These are phyloP conservation scores for Catharus bicknelli DNA, from an alignment of 2,113 vertebrate genomes.

Conservation along the genomic window DNA sequence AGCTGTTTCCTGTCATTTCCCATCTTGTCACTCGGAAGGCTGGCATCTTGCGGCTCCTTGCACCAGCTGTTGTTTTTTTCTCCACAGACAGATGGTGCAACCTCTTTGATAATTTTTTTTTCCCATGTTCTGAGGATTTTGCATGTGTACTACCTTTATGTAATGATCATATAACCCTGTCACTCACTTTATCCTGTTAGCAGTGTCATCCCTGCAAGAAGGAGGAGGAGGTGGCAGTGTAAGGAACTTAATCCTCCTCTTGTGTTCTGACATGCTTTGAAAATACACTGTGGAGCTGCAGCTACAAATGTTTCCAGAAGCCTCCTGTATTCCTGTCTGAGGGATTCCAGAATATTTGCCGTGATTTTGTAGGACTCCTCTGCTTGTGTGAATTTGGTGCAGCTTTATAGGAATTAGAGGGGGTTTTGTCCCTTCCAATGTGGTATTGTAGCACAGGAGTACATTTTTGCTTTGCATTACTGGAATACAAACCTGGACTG, in stretches of 20 bases:
- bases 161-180: constrained; percentile 58
- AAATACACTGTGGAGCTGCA: background rate
- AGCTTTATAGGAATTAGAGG: background rate
- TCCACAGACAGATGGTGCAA: constrained; percentile 89
- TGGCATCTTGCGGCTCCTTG: constrained; percentile 89
- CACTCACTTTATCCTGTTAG: constrained; percentile 53
- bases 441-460: background rate
- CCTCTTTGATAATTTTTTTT: constrained; percentile 76
- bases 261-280: constrained; percentile 40
- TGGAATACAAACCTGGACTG: background rate
- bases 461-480: background rate
- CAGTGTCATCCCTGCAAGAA: constrained; percentile 4
- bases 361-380: background rate
- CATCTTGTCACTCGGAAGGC: constrained; percentile 93
- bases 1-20: constrained; percentile 97
- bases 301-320: background rate
- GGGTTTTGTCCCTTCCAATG: rapidly evolving
- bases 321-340: background rate
- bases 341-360: background rate
- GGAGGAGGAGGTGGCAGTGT: background rate
- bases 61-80: constrained; percentile 87
- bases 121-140: constrained; percentile 57
- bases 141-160: constrained; percentile 62
- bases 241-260: constrained; percentile 39
- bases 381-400: background rate